Base-by-base conservation (phyloP, 2,797 vertebrate species). In the Nannoperca obscura region DNA sequence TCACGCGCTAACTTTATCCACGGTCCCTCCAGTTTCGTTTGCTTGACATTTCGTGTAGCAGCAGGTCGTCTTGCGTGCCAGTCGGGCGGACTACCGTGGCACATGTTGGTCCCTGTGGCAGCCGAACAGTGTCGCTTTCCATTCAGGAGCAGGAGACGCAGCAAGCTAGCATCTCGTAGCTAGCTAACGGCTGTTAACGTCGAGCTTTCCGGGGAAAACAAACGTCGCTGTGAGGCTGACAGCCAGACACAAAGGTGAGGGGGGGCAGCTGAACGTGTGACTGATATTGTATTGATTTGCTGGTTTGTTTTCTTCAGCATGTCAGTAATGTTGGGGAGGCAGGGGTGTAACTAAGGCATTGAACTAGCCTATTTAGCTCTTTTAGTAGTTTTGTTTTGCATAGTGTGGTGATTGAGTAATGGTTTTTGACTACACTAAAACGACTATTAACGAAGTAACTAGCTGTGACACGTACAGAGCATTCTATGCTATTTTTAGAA, bases 101-200 rank as follows among this genome's bases (percentile, higher is more conserved):
- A 1, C 55, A 14, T 54, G 63, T 27, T 22, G 44, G 4, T 20
- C 10, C 14, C 8, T n/a, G 14, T 24, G 30, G 1, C 14, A 10
- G 34, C 22, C 3, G 20, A 46, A 19, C 20, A 36, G 36, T 3
- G 34, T 4, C 32, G 19, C 47, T 17, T 54, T 62, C 22, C 19
- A 10, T 55, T 68, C 17, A 71, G 61, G 49, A 78, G 36, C 64
- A 11, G 9, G 32, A 15, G 57, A 54, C n/a, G 72, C 60, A 46
- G 44, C 52, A 1, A 64, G 81, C 77, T 85, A 78, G 74, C 80
- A 13, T 30, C 5, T 11, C 7, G 32, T 10, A 40, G 71, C 60
- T 73, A 74, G 86, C 87, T 86, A 54, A 76, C 88, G 80, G 86
- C 78, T 88, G 87, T 55, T 72, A 77, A 72, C 86, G 86, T 53